A percentile compares a stretch with the other conserved stretches of the same genome.
phyloP scores from a whole-genome alignment of 1,140 invertebrate genomes.

The Micrasema minimum region DNA sequence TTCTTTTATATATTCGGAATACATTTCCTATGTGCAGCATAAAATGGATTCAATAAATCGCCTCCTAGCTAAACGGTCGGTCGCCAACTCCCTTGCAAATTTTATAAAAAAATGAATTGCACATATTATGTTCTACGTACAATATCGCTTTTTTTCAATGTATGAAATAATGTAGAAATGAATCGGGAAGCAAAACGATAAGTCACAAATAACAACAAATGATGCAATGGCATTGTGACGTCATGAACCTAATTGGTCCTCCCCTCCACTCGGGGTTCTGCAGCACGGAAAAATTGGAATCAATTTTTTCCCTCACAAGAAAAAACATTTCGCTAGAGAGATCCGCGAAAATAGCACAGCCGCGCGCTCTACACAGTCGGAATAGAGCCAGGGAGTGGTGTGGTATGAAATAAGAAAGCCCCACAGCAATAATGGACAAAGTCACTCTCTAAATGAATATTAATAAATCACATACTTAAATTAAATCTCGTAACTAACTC shows the following conservation, averaged over 20 bases:
- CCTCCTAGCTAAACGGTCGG: too few species aligned
- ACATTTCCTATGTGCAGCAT: too few species aligned
- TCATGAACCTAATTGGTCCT: slow-evolving; percentile 6
- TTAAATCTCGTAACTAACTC: too few species aligned
- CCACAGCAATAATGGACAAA: slow-evolving; percentile 12
- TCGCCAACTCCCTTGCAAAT: too few species aligned
- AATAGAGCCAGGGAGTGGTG: slow-evolving; percentile 28
- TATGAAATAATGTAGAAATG: too few species aligned
- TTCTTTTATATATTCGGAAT: too few species aligned
- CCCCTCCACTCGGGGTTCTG: slow-evolving; percentile 6
- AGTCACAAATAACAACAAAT: not conserved
- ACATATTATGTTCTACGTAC: too few species aligned
- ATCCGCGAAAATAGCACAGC: slow-evolving; percentile 26
- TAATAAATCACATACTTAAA: too few species aligned
- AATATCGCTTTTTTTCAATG: too few species aligned
- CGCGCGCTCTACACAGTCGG: slow-evolving; percentile 25
- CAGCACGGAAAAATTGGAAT: slow-evolving; percentile 31
- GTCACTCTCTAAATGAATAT: too few species aligned
- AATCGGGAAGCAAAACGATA: not conserved
- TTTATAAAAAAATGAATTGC: too few species aligned
- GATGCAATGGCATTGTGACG: slow-evolving; percentile 1
- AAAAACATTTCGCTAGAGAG: slow-evolving; percentile 32
- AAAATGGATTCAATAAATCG: too few species aligned
- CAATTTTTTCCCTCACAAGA: slow-evolving; percentile 26
- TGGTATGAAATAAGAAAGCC: slow-evolving; percentile 17